Evolutionary conservation across 2,888 invertebrate species (phyloP).

Genomic region (Hedychridium roseum): DNA sequence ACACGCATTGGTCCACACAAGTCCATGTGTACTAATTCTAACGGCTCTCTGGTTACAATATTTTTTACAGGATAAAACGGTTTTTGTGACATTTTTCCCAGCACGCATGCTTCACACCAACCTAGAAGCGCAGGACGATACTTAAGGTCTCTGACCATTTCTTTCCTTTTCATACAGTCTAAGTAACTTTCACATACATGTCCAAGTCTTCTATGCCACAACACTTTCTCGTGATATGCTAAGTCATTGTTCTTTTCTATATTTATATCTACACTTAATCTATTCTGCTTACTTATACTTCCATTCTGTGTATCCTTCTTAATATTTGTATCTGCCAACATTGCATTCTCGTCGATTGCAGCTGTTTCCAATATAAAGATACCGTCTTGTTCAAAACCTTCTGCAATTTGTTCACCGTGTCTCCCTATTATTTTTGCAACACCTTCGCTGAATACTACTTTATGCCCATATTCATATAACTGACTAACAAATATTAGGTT

Average conservation of each 20-base stretch:
- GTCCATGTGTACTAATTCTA: not conserved
- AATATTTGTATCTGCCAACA: no score
- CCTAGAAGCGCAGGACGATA: not conserved
- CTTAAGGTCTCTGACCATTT: not conserved
- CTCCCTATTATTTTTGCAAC: not conserved
- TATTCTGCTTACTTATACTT: no score
- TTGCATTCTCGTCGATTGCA: no score
- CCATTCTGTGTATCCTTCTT: no score
- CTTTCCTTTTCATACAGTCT: not conserved
- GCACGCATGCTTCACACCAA: conserved; percentile 1
- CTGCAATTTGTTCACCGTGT: not conserved
- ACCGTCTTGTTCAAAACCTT: not conserved
- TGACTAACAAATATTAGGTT: conserved; percentile 3
- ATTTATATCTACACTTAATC: no score
- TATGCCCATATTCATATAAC: not conserved
- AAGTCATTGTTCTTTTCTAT: not conserved
- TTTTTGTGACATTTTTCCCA: conserved; percentile 1
- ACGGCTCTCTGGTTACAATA: not conserved
- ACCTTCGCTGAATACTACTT: not conserved
- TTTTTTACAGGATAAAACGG: not conserved
- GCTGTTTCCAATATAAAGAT: not conserved
- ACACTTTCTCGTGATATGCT: no score
- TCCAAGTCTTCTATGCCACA: not conserved
- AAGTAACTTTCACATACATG: conserved; percentile 1
- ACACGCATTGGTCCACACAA: not conserved